Evolutionary conservation across 2,113 vertebrate genomes (phyloP).

Genomic region (Tinamus guttatus): DNA sequence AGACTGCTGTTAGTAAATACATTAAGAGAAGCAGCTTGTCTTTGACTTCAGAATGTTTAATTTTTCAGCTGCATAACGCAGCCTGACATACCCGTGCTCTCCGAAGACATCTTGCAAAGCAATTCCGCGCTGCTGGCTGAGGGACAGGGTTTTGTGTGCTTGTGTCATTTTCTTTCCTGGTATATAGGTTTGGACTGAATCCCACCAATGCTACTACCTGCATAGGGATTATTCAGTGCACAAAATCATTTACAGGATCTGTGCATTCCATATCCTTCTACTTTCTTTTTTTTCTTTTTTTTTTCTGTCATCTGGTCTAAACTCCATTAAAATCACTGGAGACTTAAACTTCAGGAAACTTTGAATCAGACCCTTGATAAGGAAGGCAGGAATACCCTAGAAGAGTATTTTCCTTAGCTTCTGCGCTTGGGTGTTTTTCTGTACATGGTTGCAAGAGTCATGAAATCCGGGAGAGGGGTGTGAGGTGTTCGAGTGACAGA

Average conservation of each 20-base stretch:
- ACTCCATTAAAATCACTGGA: background rate
- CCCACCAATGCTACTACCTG: background rate
- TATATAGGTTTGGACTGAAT: fast-evolving
- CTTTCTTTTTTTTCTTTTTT: background rate
- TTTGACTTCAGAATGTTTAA: background rate
- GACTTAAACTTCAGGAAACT: background rate
- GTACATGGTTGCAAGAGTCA: background rate
- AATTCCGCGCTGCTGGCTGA: background rate
- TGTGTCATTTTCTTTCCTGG: fast-evolving
- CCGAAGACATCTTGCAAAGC: background rate
- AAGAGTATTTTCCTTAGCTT: background rate
- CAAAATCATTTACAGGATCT: background rate
- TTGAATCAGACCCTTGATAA: background rate
- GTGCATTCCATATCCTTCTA: background rate
- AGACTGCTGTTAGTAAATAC: background rate
- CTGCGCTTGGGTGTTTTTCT: background rate
- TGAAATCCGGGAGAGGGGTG: background rate
- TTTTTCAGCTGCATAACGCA: background rate
- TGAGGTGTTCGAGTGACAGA: background rate
- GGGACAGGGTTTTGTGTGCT: background rate
- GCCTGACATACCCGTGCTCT: background rate
- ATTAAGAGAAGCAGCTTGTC: background rate
- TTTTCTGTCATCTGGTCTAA: background rate
- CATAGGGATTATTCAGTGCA: background rate
- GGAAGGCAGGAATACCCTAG: background rate